Base-by-base conservation (phyloP, 2,888 invertebrate species). In the Orthosia incerta region DNA sequence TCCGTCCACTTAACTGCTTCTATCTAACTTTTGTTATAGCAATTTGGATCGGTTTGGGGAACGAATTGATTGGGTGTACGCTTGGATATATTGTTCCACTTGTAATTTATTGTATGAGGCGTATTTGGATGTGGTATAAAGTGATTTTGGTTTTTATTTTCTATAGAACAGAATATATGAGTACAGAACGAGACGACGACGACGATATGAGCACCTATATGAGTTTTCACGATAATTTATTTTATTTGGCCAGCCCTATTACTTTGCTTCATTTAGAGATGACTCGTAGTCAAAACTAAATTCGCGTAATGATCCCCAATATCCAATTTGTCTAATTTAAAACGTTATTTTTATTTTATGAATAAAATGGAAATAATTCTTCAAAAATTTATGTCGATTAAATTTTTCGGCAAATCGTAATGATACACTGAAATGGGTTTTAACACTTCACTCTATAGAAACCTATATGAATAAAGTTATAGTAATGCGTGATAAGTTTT, bases 41-140 rank as follows among this genome's bases (percentile, higher is more conserved):
- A 88, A 89, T 88, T 89, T 87, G 85, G 85, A 82, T 88, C 87
- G 85, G 87, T 87, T 87, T 84, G 83, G 85, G 86, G 87, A 79
- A 83, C 83, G 88, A 88, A 91, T 89, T 90, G 90, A 89, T 90
- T 89, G 89, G 88, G 83, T 84, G 86, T 87, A 85, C 84, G 81
- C 83, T 79, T 64, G 83, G 71, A 83, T 86, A 82, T 86, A 88
- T 89, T 80, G 85, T 84, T 74, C 39, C 61, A 31, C 63, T 68
- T 74, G 86, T 86, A 86, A 86, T 84, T 82, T 86, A 76, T 79
- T 46, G 71, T 71, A 46, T 60, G 13, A 39, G 53, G 60, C 64
- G 50, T 56, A 57, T 64, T 73, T 74, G 15, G 57, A 61, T 74
- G 53, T 31, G 64, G 66, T 75, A 26, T 71, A 48, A 46, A 59